Evolutionary conservation across 2,888 invertebrate genomes (phyloP).

Genomic region (Flabesymbios commensalis): DNA sequence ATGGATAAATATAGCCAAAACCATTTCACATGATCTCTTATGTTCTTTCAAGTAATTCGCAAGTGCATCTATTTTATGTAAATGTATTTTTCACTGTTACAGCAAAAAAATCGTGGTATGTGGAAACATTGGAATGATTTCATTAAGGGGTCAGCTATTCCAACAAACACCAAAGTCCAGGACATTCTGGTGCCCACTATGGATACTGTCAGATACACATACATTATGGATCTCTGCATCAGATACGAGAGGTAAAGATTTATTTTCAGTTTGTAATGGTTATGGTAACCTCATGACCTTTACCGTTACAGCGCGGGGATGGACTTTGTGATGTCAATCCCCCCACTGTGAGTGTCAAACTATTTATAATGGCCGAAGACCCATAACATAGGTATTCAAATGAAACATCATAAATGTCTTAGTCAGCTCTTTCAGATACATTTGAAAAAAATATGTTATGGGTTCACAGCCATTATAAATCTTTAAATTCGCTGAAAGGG

Average conservation of each 20-base stretch:
- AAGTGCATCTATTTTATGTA: neutral
- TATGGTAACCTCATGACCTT: no score
- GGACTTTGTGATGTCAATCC: no score
- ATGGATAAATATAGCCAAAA: neutral
- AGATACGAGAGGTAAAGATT: slow-evolving; percentile 49
- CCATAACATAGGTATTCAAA: no score
- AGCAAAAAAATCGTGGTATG: slow-evolving; percentile 78
- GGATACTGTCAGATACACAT: slow-evolving; percentile 63
- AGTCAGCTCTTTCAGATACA: no score
- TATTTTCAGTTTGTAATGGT: neutral
- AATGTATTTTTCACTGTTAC: neutral
- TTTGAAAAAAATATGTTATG: no score
- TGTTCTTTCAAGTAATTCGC: neutral
- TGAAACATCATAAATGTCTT: no score
- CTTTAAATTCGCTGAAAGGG: no score
- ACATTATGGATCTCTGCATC: slow-evolving; percentile 61
- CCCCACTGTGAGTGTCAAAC: no score
- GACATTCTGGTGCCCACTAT: slow-evolving; percentile 64
- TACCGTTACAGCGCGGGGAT: no score
- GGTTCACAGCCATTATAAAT: no score
- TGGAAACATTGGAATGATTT: slow-evolving; percentile 88
- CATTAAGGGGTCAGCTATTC: slow-evolving; percentile 62
- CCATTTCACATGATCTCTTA: neutral
- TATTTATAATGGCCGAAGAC: no score
- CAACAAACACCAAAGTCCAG: slow-evolving; percentile 58